phyloP scores from a whole-genome alignment of 2,888 invertebrate species.

The Catocala nupta region DNA sequence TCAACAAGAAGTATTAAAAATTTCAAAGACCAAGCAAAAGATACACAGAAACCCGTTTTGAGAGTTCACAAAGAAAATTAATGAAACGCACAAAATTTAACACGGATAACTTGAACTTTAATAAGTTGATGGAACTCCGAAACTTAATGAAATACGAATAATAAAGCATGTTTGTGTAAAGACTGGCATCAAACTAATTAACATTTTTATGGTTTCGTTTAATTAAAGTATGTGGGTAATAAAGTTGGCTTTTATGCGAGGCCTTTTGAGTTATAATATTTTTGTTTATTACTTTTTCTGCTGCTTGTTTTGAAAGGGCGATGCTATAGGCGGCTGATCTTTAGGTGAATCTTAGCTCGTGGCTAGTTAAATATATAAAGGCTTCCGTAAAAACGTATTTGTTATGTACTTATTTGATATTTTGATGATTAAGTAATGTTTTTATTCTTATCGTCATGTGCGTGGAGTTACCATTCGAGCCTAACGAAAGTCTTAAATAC shows the following conservation, averaged over 20 bases:
- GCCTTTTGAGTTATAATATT: constrained; percentile 12
- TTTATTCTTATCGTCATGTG: too few species aligned
- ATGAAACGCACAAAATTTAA: constrained; percentile 47
- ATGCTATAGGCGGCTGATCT: too few species aligned
- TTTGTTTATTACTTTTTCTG: constrained; percentile 16
- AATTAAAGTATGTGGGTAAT: constrained; percentile 34
- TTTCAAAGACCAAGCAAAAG: too few species aligned
- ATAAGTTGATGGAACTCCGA: constrained; percentile 50
- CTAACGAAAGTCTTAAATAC: too few species aligned
- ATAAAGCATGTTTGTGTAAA: constrained; percentile 34
- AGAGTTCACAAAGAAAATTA: constrained; percentile 31
- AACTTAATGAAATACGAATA: constrained; percentile 35
- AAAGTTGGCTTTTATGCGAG: constrained; percentile 19
- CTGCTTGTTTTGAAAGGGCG: background rate
- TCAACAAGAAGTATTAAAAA: too few species aligned
- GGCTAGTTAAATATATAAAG: too few species aligned
- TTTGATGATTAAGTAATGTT: too few species aligned
- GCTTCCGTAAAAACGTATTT: too few species aligned
- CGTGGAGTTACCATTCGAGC: too few species aligned
- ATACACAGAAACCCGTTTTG: too few species aligned
- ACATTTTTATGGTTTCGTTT: constrained; percentile 47
- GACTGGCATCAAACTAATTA: constrained; percentile 39
- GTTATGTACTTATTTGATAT: too few species aligned
- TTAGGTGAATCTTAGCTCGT: too few species aligned
- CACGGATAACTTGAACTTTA: constrained; percentile 46